phyloP scores from a whole-genome alignment of 2,113 vertebrate genomes.

The Oreochromis aureus region DNA sequence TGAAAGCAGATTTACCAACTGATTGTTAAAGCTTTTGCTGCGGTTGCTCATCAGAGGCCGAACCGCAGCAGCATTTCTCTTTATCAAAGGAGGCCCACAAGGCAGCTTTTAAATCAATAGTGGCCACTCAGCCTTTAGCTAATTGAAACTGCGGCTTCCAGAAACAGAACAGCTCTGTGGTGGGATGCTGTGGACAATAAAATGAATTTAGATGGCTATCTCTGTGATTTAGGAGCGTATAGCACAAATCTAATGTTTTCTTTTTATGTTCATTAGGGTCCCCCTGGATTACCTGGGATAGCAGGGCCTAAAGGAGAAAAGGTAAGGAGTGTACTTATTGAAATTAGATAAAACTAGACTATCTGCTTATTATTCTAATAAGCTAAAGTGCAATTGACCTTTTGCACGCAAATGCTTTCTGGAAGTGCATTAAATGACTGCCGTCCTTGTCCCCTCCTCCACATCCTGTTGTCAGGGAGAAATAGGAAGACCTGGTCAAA shows the following conservation, averaged over 20 bases:
- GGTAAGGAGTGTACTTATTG: constrained; percentile 65
- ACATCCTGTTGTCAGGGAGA: constrained; percentile 83
- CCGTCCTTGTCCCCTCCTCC: constrained; percentile 48
- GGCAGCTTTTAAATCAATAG: constrained; percentile 57
- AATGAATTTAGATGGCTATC: constrained; percentile 13
- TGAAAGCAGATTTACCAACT: background rate
- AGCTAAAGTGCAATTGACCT: constrained; percentile 23
- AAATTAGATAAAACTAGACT: background rate
- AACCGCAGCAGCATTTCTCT: background rate
- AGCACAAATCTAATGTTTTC: background rate
- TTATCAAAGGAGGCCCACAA: constrained; percentile 4
- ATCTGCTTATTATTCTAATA: constrained; percentile 4
- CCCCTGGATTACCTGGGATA: constrained; percentile 85
- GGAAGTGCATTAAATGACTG: constrained; percentile 39
- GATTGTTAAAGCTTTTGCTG: background rate
- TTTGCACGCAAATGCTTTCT: constrained; percentile 28
- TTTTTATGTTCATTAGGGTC: constrained; percentile 75
- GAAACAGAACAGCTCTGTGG: constrained; percentile 16
- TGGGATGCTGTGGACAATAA: constrained; percentile 24
- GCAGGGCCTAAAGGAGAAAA: constrained; percentile 92
- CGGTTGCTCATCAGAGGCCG: background rate
- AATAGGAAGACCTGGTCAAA: constrained; percentile 94
- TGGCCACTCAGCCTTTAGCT: constrained; percentile 54
- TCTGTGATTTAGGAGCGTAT: constrained; percentile 1
- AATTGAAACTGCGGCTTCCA: constrained; percentile 53